phyloP scores from a whole-genome alignment of 2,888 invertebrate species.

The Pachymerium ferrugineum region DNA sequence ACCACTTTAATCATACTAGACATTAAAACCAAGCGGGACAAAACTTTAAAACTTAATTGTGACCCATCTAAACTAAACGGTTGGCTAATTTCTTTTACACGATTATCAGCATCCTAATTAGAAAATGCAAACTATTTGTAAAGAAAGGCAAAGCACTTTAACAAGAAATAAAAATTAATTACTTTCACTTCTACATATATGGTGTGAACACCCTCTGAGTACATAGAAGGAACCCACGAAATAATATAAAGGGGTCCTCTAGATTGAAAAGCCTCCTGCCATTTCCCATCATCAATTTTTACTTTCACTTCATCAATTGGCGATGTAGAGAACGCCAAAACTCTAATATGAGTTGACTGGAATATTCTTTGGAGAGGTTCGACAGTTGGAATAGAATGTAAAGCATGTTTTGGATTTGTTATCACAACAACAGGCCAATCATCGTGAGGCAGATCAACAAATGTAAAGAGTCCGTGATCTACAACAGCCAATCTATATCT shows the following conservation, averaged over 20 bases:
- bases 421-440: conserved; percentile 75
- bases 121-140: not conserved
- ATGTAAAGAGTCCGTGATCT: conserved; percentile 82
- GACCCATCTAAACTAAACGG: conserved; percentile 73
- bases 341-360: conserved; percentile 71
- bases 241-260: conserved; percentile 66
- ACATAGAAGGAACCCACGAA: conserved; percentile 65
- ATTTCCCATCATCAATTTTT: conserved; percentile 60
- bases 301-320: conserved; percentile 61
- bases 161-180: conserved; percentile 1
- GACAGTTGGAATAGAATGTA: conserved; percentile 63
- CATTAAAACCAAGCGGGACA: conserved; percentile 70
- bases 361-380: conserved; percentile 64
- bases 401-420: conserved; percentile 84
- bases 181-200: conserved; percentile 47
- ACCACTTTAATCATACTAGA: conserved; percentile 66
- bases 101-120: conserved; percentile 46
- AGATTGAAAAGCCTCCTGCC: conserved; percentile 58
- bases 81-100: conserved; percentile 53
- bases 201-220: conserved; percentile 61
- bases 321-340: conserved; percentile 69
- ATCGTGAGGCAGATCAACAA: conserved; percentile 67
- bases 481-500: conserved; percentile 76
- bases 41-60: conserved; percentile 59
- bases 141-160: not conserved